These are phyloP conservation scores for Semibalanus balanoides DNA, from an alignment of 1,140 invertebrate genomes.

Conservation along the genomic window DNA sequence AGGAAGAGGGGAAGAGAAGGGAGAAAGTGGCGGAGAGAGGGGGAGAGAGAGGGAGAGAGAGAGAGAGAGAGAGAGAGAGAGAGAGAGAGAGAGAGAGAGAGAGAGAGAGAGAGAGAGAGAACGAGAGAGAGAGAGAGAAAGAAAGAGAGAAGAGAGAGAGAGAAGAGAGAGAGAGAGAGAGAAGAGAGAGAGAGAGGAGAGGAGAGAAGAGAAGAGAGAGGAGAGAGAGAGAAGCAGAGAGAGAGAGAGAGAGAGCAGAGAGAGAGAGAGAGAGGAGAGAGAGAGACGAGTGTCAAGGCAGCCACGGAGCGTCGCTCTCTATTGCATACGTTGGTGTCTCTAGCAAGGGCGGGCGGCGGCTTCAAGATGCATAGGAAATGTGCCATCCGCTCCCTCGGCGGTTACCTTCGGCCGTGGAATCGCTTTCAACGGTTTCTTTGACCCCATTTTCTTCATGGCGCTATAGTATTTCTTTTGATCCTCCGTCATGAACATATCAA, in stretches of 20 bases:
- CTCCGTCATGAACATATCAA: slow-evolving; percentile 99
- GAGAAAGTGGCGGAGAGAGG: slow-evolving; percentile 9
- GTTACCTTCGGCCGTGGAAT: slow-evolving; percentile 87
- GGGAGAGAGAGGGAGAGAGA: slow-evolving; percentile 10
- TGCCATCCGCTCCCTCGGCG: slow-evolving; percentile 8
- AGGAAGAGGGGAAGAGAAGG: background rate
- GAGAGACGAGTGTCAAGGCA: background rate
- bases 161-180: slow-evolving; percentile 1
- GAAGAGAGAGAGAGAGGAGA: background rate
- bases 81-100: background rate
- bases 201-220: background rate
- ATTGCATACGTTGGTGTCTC: background rate
- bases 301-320: background rate
- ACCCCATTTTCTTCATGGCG: slow-evolving; percentile 99
- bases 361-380: background rate
- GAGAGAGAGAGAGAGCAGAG: slow-evolving; percentile 2
- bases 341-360: background rate
- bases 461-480: slow-evolving; percentile 99
- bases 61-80: slow-evolving; percentile 10
- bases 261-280: background rate
- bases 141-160: too few species aligned
- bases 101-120: slow-evolving; percentile 6
- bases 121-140: background rate
- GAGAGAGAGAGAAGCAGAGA: background rate
- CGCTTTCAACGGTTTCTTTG: slow-evolving; percentile 93